phyloP scores from a whole-genome alignment of 1,140 invertebrate genomes.

The Cotesia glomerata region DNA sequence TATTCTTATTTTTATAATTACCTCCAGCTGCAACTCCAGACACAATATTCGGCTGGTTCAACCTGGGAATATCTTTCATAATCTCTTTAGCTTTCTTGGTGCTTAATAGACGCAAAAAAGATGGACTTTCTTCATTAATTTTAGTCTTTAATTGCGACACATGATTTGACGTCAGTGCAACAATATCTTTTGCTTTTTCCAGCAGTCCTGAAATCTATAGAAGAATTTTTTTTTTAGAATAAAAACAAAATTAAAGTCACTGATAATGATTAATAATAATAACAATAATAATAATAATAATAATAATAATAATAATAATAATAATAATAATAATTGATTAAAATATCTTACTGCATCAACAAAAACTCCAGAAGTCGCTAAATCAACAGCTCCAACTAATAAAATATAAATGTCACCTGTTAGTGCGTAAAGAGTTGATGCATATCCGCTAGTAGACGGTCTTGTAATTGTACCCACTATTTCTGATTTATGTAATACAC shows the following conservation, averaged over 20 bases:
- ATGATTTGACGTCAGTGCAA: constrained; percentile 46
- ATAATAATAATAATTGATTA: neutral
- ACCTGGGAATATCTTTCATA: constrained; percentile 29
- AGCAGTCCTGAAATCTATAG: constrained; percentile 50
- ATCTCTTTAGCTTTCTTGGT: constrained; percentile 39
- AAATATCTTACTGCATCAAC: constrained; percentile 41
- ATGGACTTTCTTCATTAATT: constrained; percentile 36
- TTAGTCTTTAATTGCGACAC: constrained; percentile 47
- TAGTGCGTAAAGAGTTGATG: constrained; percentile 44
- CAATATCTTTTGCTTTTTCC: constrained; percentile 40
- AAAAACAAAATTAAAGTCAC: constrained; percentile 8
- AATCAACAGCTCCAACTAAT: constrained; percentile 45
- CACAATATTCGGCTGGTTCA: constrained; percentile 57
- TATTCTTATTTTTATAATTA: constrained; percentile 30
- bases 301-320: neutral
- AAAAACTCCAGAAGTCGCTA: constrained; percentile 45
- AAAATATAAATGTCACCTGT: constrained; percentile 45
- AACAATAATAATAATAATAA: neutral
- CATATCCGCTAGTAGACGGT: constrained; percentile 38
- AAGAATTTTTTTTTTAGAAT: constrained; percentile 7
- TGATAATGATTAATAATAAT: too few relatives aligned
- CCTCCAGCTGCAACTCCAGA: constrained; percentile 55
- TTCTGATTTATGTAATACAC: constrained; percentile 37
- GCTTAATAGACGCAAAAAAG: constrained; percentile 47
- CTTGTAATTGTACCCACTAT: constrained; percentile 44